These are phyloP conservation scores for Isaurus tuberculatus DNA, from an alignment of 92 coral and sea anemone genomes.

Conservation along the genomic window DNA sequence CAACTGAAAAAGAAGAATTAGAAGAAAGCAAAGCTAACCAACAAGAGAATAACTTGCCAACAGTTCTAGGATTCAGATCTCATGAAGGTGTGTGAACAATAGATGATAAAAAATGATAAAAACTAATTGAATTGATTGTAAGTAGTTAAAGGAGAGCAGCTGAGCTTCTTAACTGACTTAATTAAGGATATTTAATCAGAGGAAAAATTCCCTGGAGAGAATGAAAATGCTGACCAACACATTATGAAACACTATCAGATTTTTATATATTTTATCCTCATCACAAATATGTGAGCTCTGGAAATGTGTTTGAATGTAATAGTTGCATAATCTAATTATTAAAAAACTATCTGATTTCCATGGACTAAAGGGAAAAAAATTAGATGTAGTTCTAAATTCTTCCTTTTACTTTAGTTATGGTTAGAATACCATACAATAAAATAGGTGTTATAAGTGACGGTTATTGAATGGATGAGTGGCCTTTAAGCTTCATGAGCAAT, in stretches of 20 bases:
- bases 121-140: slow-evolving; percentile 7
- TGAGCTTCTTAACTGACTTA: slow-evolving; percentile 23
- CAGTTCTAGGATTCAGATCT: slow-evolving; percentile 30
- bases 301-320: not conserved
- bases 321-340: slow-evolving; percentile 8
- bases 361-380: not conserved
- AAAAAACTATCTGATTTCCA: slow-evolving; percentile 7
- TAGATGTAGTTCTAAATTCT: slow-evolving; percentile 7
- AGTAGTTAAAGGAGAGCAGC: slow-evolving; percentile 10
- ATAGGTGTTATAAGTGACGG: not conserved
- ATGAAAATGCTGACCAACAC: slow-evolving; percentile 15
- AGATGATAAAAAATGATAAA: slow-evolving; percentile 13
- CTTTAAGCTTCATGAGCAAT: slow-evolving; percentile 10
- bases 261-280: not conserved
- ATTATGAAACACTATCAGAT: slow-evolving; percentile 9
- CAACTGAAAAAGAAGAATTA: slow-evolving; percentile 1
- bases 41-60: slow-evolving; percentile 23
- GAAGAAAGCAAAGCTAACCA: slow-evolving; percentile 11
- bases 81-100: slow-evolving; percentile 25
- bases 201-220: not conserved
- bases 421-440: slow-evolving; percentile 2
- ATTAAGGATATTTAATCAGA: slow-evolving; percentile 17
- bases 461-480: not conserved
- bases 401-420: slow-evolving; percentile 6
- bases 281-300: not conserved